phyloP scores from a whole-genome alignment of 2,797 vertebrate species.

The Spizella passerina region DNA sequence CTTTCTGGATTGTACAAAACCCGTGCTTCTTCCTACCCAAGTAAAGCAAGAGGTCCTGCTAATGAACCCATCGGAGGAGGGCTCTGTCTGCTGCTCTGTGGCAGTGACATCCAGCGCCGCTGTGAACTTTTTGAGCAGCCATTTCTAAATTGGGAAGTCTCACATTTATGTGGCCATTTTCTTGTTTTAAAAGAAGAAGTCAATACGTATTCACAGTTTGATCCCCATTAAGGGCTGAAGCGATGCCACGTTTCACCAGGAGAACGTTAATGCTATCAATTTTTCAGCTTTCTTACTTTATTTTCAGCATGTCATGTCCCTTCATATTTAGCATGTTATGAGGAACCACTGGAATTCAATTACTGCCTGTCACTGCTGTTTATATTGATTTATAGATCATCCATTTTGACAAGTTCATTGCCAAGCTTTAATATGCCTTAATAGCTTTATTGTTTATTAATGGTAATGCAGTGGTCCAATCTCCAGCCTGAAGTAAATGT shows the following conservation, averaged over 20 bases:
- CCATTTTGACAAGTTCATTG: constrained; percentile 69
- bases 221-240: constrained; percentile 38
- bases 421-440: constrained; percentile 70
- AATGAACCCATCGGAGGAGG: constrained; percentile 7
- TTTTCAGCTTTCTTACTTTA: constrained; percentile 53
- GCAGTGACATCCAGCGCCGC: not conserved
- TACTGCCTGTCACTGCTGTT: constrained; percentile 70
- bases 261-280: constrained; percentile 40
- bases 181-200: constrained; percentile 45
- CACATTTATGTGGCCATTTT: constrained; percentile 37
- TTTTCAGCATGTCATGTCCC: constrained; percentile 55
- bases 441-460: constrained; percentile 77
- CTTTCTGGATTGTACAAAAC: constrained; percentile 4
- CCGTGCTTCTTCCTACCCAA: not conserved
- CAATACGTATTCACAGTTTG: constrained; percentile 44
- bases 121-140: constrained; percentile 10
- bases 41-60: not conserved
- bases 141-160: constrained; percentile 44
- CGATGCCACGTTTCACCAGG: not conserved
- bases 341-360: constrained; percentile 71
- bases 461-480: constrained; percentile 4
- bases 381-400: constrained; percentile 75
- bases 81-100: not conserved
- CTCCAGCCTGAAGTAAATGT: not conserved
- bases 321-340: constrained; percentile 63